Evolutionary conservation across 2,113 vertebrate species (phyloP), one percentile per base, ranked within the genome.

Genomic region (Ceyx cyanopectus): DNA sequence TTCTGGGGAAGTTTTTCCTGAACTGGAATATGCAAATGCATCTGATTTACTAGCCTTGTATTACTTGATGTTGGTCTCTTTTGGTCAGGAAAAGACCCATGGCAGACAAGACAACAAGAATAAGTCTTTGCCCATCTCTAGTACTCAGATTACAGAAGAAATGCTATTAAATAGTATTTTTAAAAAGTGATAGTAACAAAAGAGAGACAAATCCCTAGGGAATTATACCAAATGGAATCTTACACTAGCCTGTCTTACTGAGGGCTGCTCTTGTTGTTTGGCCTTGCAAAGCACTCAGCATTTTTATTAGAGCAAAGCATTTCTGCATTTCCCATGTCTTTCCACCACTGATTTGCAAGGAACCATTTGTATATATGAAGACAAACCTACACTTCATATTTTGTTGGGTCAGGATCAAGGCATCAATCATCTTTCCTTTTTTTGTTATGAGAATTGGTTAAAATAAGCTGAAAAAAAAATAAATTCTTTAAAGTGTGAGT

Each of bases 201-300:
- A 69, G 27, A 24, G 40, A 83, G 43, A 69, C 17, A 69, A 82
- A 76, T 51, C 57, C 51, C 34, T 43, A 67, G 13, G 9, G 53
- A 84, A 82, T 22, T 54, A 57, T 16, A 91, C 27, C 32, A 87
- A 87, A 82, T 1, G 3, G 37, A 23, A 88, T 70, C 65, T 77
- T 65, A 41, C 13, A 63, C 76, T 73, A 90, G 80, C 54, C 70
- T 85, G 85, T 60, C 30, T 89, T n/a, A 74, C 46, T 77, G 68
- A 95, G 75, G 78, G 75, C 51, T 85, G 87, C 68, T 82, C 78
- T 76, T 81, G 70, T 75, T 81, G 67, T 76, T 73, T 51, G 75
- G 60, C 60, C 94, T 92, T 85, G 92, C 87, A 95, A 92, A 92
- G 63, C 63, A 54, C 46, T 91, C 85, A 85, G 85, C 62, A 67